Percentiles rank a stretch among this genome's conserved stretches.
phyloP scores from a whole-genome alignment of 2,797 vertebrate species.

The Chloroceryle inda region DNA sequence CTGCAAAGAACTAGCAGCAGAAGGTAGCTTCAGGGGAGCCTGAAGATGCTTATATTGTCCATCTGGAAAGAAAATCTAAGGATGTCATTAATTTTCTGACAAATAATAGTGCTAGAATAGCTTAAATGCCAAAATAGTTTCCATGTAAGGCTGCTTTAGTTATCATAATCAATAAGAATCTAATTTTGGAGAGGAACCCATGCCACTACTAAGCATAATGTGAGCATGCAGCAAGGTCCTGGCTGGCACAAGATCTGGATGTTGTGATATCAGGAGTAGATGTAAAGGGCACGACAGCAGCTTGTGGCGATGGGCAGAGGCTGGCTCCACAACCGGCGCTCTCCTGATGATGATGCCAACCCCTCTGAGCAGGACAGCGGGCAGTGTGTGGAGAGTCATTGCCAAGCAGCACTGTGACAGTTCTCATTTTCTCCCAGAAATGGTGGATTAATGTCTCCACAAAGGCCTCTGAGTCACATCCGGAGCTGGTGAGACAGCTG shows the following conservation, averaged over 20 bases:
- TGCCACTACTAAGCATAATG: not conserved
- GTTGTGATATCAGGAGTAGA: not conserved
- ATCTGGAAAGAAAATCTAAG: constrained; percentile 7
- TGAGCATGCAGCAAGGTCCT: not conserved
- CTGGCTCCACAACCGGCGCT: accelerated
- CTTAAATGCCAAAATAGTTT: not conserved
- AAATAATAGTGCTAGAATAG: not conserved
- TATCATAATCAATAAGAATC: not conserved
- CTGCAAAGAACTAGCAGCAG: not conserved
- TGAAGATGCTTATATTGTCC: not conserved
- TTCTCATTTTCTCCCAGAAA: not conserved
- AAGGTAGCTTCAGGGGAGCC: not conserved
- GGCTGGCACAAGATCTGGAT: not conserved
- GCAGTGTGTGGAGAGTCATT: accelerated
- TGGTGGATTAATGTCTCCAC: not conserved
- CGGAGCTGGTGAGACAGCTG: not conserved
- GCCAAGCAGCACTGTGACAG: accelerated
- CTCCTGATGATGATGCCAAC: accelerated
- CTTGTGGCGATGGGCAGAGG: accelerated
- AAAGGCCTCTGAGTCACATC: not conserved
- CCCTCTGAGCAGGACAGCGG: not conserved
- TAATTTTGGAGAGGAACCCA: not conserved
- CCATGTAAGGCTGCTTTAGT: not conserved
- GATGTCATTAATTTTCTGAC: not conserved
- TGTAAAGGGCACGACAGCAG: accelerated